phyloP scores from a whole-genome alignment of 2,113 vertebrate genomes.

The Crotalus viridis region DNA sequence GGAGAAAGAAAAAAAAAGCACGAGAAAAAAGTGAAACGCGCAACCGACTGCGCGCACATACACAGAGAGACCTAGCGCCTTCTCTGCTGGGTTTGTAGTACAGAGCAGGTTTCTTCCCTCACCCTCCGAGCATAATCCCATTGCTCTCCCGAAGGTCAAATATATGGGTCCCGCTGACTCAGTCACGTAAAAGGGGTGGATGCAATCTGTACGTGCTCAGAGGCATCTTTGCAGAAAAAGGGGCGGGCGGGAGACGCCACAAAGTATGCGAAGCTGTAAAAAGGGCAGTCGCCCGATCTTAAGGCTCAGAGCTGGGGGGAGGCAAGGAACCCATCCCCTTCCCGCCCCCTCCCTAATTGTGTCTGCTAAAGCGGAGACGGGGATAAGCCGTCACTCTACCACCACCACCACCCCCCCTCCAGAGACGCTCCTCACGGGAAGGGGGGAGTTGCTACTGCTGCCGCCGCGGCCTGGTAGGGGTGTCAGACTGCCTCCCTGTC shows the following conservation, averaged over 20 bases:
- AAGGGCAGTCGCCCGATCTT: too few species aligned
- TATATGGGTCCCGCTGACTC: not conserved
- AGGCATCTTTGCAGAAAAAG: not conserved
- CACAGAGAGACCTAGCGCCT: not conserved
- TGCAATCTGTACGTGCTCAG: not conserved
- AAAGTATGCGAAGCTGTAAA: not conserved
- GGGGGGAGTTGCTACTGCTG: not conserved
- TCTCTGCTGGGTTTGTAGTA: not conserved
- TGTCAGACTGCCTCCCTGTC: conserved; percentile 6
- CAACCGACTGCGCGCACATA: not conserved
- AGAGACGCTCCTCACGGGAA: not conserved
- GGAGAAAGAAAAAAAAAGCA: not conserved
- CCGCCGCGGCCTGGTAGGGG: not conserved
- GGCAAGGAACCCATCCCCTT: too few species aligned
- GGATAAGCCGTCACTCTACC: not conserved
- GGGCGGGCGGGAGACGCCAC: not conserved
- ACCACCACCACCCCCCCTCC: not conserved
- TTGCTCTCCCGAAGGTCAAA: not conserved
- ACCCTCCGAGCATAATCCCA: not conserved
- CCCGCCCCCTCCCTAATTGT: not conserved
- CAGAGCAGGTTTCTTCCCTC: not conserved
- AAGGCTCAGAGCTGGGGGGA: not conserved
- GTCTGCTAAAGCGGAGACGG: not conserved
- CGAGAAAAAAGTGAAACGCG: not conserved
- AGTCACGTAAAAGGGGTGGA: not conserved